These are phyloP conservation scores for Zaprionus capensis DNA, from an alignment of 1,140 invertebrate genomes.

Conservation along the genomic window DNA sequence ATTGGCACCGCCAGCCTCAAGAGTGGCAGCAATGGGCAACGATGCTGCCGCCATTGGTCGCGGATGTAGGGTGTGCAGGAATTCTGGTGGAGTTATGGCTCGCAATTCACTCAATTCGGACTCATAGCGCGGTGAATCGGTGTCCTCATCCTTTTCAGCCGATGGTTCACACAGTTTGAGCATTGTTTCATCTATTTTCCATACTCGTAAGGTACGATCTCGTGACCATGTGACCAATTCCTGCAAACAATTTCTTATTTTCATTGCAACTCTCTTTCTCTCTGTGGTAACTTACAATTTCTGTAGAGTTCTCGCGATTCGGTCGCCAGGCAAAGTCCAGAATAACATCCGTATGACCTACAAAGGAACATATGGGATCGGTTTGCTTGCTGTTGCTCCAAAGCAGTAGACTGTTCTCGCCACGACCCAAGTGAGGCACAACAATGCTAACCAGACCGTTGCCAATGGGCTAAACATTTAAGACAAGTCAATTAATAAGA, in stretches of 20 bases:
- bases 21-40: constrained; percentile 54
- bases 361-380: constrained; percentile 93
- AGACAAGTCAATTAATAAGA: background rate
- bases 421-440: constrained; percentile 90
- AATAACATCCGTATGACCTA: constrained; percentile 96
- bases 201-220: constrained; percentile 95
- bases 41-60: constrained; percentile 58
- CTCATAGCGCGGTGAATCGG: constrained; percentile 52
- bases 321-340: constrained; percentile 97
- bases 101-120: constrained; percentile 57
- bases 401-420: constrained; percentile 92
- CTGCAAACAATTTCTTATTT: constrained; percentile 85
- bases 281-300: constrained; percentile 61
- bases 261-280: no score
- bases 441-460: constrained; percentile 95
- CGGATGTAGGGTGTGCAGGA: constrained; percentile 45
- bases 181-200: constrained; percentile 93
- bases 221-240: constrained; percentile 98
- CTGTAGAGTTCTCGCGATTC: constrained; percentile 81
- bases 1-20: constrained; percentile 41
- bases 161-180: constrained; percentile 88
- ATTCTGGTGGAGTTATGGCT: constrained; percentile 68
- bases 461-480: constrained; percentile 91
- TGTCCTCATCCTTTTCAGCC: constrained; percentile 61
- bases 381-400: constrained; percentile 91